Evolutionary conservation across 2,113 vertebrate species (phyloP), one percentile per base, ranked within the genome.

Genomic region (Catharus fuscescens): DNA sequence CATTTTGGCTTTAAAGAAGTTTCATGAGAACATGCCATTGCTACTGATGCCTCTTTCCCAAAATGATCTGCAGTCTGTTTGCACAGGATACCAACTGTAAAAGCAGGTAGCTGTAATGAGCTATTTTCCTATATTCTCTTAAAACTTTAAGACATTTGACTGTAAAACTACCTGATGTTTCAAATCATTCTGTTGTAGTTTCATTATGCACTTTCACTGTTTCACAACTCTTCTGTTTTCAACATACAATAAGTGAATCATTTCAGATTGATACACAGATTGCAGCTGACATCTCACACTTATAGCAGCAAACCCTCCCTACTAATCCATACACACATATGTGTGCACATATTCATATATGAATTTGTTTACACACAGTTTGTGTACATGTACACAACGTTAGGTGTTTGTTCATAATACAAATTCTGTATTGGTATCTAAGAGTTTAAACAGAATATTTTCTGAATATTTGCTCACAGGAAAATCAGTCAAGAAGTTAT

Each of bases 311-410:
- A 40, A 54, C 44, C 25, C 14, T 83, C 16, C 36, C 16, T 57
- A 21, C 7, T 14, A 19, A 13, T 18, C 18, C 8, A 42, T 29
- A 32, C 0, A 0, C 9, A 66, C 2, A 5, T 42, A 28, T 34
- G n/a, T 59, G 18, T 8, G 18, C 31, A 54, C 2, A 4, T 36
- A 31, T 8, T 66, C 10, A 36, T 32, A 53, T 14, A 50, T 9
- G 0, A 45, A 57, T 34, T 52, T 53, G 5, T 53, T 66, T 40
- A 25, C 45, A 34, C 14, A 47, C 10, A 26, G 8, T 21, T 53
- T 40, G 28, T 42, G 23, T 36, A 10, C 44, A 12, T 6, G 15
- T 12, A 56, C 29, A 50, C 1, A 84, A n/a, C 66, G 14, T 7
- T 28, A 65, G 15, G 3, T 38, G 42, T 40, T 85, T 69, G 18